phyloP scores from a whole-genome alignment of 2,888 invertebrate genomes.

The Lingula anatina region DNA sequence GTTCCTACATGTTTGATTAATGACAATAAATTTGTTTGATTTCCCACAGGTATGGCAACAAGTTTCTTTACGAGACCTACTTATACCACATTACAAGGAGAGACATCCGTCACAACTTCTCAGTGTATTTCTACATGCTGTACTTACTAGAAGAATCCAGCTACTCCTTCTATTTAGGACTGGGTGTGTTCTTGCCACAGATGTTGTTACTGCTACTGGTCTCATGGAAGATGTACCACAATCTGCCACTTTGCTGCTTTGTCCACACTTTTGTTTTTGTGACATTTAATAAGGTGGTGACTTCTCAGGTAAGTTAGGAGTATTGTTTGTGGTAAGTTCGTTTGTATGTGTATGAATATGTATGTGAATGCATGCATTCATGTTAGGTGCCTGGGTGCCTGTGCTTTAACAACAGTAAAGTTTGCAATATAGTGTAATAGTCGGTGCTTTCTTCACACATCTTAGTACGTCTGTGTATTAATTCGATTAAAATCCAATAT shows the following conservation, averaged over 20 bases:
- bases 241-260: constrained; percentile 80
- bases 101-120: constrained; percentile 94
- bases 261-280: constrained; percentile 82
- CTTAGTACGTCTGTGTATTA: no score
- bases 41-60: constrained; percentile 79
- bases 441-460: no score
- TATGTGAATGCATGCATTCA: no score
- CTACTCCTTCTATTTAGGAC: constrained; percentile 56
- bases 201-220: constrained; percentile 53
- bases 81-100: constrained; percentile 83
- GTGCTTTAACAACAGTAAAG: no score
- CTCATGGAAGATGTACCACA: constrained; percentile 47
- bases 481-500: no score
- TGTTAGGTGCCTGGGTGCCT: no score
- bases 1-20: no score
- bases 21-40: no score
- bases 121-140: constrained; percentile 86
- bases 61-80: constrained; percentile 85
- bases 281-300: constrained; percentile 89
- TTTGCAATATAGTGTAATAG: no score
- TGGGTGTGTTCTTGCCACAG: constrained; percentile 65
- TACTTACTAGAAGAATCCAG: constrained; percentile 60
- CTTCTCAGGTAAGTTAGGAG: constrained; percentile 71
- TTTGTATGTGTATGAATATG: no score
- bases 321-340: no score